These are phyloP conservation scores for Ovis canadensis DNA, from an alignment of 2,113 vertebrate species.

Conservation along the genomic window DNA sequence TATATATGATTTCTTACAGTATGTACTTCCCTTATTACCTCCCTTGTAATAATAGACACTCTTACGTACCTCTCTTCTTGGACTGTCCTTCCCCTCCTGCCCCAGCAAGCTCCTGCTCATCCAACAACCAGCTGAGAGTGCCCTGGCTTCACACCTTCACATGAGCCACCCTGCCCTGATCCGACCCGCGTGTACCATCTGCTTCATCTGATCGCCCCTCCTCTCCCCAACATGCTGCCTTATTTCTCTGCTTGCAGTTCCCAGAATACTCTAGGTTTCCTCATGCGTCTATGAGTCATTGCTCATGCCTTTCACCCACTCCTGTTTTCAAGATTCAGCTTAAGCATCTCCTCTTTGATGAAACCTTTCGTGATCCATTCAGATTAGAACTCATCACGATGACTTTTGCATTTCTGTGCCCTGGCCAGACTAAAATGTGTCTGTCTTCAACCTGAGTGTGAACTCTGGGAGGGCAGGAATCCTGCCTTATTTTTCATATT, in stretches of 20 bases:
- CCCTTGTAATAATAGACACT: not conserved
- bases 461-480: not conserved
- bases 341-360: not conserved
- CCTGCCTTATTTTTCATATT: not conserved
- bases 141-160: not conserved
- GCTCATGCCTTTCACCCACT: not conserved
- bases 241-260: not conserved
- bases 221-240: not conserved
- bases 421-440: not conserved
- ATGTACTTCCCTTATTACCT: not conserved
- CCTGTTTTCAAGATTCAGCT: not conserved
- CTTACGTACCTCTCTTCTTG: fast-evolving
- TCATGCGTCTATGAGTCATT: not conserved
- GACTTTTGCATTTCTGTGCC: not conserved
- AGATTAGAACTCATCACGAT: not conserved
- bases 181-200: too few relatives aligned
- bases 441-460: not conserved
- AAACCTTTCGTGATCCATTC: not conserved
- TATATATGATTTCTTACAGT: not conserved
- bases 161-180: not conserved
- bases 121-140: not conserved
- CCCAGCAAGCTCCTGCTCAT: not conserved
- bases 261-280: not conserved
- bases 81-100: not conserved
- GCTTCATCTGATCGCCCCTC: too few relatives aligned